Evolutionary conservation across 2,888 invertebrate species (phyloP).

Genomic region (Lampropteryx suffumata): DNA sequence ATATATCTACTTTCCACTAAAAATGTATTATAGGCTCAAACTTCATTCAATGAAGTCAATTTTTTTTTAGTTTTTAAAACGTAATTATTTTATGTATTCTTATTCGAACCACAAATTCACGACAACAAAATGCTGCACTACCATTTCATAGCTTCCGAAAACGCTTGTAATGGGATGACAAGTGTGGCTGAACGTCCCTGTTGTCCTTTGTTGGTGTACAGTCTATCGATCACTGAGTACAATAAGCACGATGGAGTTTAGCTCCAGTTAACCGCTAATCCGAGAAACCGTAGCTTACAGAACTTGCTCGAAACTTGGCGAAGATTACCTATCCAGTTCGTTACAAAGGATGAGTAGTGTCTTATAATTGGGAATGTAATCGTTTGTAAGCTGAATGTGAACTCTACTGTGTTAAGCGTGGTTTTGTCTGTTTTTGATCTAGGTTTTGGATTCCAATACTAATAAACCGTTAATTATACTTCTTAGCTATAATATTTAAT

Average conservation of each 20-base stretch:
- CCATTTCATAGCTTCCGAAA: no score
- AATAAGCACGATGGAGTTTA: conserved; percentile 17
- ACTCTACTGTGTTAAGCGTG: neutral
- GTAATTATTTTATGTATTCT: no score
- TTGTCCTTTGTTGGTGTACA: neutral
- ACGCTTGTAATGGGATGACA: no score
- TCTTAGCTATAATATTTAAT: no score
- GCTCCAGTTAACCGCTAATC: conserved; percentile 30
- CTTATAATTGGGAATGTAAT: conserved; percentile 12
- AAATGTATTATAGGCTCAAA: no score
- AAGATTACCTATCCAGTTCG: conserved; percentile 19
- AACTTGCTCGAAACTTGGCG: conserved; percentile 25
- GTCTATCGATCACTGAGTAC: conserved; percentile 10
- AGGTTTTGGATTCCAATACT: neutral
- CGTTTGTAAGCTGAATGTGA: neutral
- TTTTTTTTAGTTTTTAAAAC: no score
- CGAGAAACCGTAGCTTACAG: conserved; percentile 31
- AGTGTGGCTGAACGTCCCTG: neutral
- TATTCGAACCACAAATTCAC: no score
- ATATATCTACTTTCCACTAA: no score
- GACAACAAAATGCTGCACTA: no score
- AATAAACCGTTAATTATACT: no score
- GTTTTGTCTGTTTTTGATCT: neutral
- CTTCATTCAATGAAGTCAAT: no score
- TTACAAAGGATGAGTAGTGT: conserved; percentile 14